Evolutionary conservation across 35 echinoderm and acorn worm species (phyloP).

Genomic region (Stichopus chloronotus): DNA sequence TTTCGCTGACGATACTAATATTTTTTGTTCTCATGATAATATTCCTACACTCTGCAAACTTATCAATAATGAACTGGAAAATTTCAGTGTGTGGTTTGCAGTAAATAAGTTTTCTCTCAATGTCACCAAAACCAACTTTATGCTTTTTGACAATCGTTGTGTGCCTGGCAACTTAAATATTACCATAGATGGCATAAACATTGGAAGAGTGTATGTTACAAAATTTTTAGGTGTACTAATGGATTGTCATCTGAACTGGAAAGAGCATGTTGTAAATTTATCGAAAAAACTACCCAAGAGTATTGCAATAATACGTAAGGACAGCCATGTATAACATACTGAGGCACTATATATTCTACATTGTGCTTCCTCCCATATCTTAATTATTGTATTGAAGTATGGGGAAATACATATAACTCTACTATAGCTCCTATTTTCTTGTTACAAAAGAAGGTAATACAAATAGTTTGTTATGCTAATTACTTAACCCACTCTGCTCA

Average conservation of each 20-base stretch:
- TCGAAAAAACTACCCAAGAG: background rate
- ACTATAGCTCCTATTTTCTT: background rate
- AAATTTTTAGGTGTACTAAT: background rate
- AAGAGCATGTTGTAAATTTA: background rate
- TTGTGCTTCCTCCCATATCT: slow-evolving; percentile 22
- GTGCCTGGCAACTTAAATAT: background rate
- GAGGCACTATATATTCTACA: background rate
- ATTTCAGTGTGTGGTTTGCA: slow-evolving; percentile 15
- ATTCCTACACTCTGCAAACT: background rate
- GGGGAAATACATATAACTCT: slow-evolving; percentile 36
- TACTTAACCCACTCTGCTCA: background rate
- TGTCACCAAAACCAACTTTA: slow-evolving; percentile 32
- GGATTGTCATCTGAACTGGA: background rate
- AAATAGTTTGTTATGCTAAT: background rate
- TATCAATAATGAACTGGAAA: slow-evolving; percentile 14
- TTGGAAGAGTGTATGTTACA: background rate
- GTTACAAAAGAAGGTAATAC: slow-evolving; percentile 26
- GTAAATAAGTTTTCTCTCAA: slow-evolving; percentile 39
- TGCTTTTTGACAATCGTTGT: slow-evolving; percentile 6
- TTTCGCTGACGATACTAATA: slow-evolving; percentile 58
- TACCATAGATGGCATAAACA: background rate
- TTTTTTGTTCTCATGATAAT: slow-evolving; percentile 20
- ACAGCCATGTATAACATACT: background rate
- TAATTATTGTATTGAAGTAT: slow-evolving; percentile 25
- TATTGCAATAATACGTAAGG: slow-evolving; percentile 20